These are phyloP conservation scores for Spongilla lacustris DNA, from an alignment of 37 sponge, comb jelly and placozoan species.

Conservation along the genomic window DNA sequence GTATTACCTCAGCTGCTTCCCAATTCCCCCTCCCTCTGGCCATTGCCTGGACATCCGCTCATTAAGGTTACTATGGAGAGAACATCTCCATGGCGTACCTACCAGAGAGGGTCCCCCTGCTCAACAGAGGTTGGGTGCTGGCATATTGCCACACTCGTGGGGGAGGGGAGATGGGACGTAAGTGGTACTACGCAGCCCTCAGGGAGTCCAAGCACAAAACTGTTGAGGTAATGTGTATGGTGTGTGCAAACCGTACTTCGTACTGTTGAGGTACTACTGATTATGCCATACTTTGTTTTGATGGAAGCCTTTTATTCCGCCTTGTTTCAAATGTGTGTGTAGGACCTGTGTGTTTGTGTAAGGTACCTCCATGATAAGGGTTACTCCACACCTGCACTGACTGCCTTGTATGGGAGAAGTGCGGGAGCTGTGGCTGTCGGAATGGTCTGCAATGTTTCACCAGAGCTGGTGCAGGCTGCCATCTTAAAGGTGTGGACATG, in stretches of 20 bases:
- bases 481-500: conserved; percentile 32
- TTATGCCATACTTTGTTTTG: too few species aligned
- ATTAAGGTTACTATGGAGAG: conserved; percentile 61
- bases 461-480: conserved; percentile 50
- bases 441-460: conserved; percentile 49
- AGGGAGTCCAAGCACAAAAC: conserved; percentile 37
- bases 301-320: not conserved
- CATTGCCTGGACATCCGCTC: too few species aligned
- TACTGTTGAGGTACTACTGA: too few species aligned
- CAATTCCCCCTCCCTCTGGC: too few species aligned
- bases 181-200: conserved; percentile 41
- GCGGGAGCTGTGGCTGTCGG: conserved; percentile 59
- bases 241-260: too few species aligned
- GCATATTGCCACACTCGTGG: conserved; percentile 73
- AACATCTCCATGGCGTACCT: conserved; percentile 16
- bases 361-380: conserved; percentile 21
- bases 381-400: conserved; percentile 40
- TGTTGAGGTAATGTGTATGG: conserved; percentile 21
- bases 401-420: conserved; percentile 55
- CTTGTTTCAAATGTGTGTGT: too few species aligned
- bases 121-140: conserved; percentile 57
- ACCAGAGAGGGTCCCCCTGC: conserved; percentile 14
- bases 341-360: conserved; percentile 53
- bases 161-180: conserved; percentile 61
- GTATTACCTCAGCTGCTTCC: too few species aligned